Percentiles rank a stretch among this genome's conserved stretches.
Evolutionary conservation across 2,888 invertebrate genomes (phyloP).

Genomic region (Charanyca ferruginea): DNA sequence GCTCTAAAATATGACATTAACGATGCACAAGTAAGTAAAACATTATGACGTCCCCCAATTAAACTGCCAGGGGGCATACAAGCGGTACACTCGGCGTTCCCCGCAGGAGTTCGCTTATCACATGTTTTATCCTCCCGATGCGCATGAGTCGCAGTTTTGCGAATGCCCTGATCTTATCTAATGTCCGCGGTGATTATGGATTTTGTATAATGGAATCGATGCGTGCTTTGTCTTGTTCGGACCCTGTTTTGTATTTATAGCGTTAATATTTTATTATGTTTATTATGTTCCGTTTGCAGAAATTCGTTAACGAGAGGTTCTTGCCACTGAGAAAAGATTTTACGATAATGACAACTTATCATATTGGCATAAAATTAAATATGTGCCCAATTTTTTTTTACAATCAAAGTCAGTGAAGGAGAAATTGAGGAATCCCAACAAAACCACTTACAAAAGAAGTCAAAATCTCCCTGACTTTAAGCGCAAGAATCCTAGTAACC

Average conservation of each 20-base stretch:
- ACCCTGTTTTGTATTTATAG: conserved; percentile 56
- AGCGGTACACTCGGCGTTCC: conserved; percentile 61
- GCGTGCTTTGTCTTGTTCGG: conserved; percentile 58
- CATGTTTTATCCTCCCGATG: conserved; percentile 52
- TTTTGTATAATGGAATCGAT: conserved; percentile 71
- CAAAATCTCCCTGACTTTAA: conserved; percentile 1
- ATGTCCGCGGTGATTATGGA: conserved; percentile 81
- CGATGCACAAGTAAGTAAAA: conserved; percentile 68
- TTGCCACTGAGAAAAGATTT: conserved; percentile 50
- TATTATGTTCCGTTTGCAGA: conserved; percentile 37
- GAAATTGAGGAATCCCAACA: not conserved
- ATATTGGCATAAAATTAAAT: conserved; percentile 32
- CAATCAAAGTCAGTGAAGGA: not conserved
- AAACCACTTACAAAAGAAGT: conserved; percentile 5
- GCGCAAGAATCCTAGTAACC: conserved; percentile 1
- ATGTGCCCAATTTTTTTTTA: not conserved
- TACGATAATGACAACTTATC: conserved; percentile 52
- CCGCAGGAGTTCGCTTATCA: conserved; percentile 72
- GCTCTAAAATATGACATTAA: conserved; percentile 38
- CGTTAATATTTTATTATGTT: conserved; percentile 48
- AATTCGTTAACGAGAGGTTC: conserved; percentile 55
- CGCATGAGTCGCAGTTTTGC: conserved; percentile 67
- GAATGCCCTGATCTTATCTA: conserved; percentile 80
- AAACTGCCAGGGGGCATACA: conserved; percentile 72
- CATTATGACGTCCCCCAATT: conserved; percentile 80